These are phyloP conservation scores for Magallana ariakensis DNA, from an alignment of 1,140 invertebrate genomes.

Conservation along the genomic window DNA sequence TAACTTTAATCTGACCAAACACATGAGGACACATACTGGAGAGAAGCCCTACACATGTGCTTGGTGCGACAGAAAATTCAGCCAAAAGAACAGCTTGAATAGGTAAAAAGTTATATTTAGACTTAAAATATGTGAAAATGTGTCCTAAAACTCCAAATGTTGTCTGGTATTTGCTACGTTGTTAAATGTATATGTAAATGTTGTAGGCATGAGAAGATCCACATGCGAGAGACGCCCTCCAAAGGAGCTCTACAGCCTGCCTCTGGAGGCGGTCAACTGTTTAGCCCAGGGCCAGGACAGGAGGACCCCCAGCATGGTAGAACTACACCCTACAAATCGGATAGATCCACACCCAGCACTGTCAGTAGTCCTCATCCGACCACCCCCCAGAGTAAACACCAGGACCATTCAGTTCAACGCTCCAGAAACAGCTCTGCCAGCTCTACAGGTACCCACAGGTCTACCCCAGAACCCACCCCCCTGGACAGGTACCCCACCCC, in stretches of 20 bases:
- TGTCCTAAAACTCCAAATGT: neutral
- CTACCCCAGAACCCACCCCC: neutral
- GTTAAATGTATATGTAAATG: neutral
- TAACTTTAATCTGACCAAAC: constrained; percentile 86
- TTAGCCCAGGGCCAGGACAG: neutral
- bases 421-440: constrained; percentile 7
- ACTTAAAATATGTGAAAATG: neutral
- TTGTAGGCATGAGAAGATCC: constrained; percentile 18
- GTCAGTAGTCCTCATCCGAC: neutral
- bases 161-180: constrained; percentile 18
- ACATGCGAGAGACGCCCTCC: neutral
- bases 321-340: neutral
- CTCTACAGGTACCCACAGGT: neutral
- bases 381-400: neutral
- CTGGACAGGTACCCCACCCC: neutral
- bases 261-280: neutral
- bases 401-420: neutral
- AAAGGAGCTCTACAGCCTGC: neutral
- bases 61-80: constrained; percentile 60
- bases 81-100: constrained; percentile 45
- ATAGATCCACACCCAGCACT: neutral
- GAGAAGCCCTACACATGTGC: constrained; percentile 78
- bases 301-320: neutral
- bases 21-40: constrained; percentile 83
- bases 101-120: constrained; percentile 16